Evolutionary conservation across 2,113 vertebrate species (phyloP).

Genomic region (Nycticryphes semicollaris): DNA sequence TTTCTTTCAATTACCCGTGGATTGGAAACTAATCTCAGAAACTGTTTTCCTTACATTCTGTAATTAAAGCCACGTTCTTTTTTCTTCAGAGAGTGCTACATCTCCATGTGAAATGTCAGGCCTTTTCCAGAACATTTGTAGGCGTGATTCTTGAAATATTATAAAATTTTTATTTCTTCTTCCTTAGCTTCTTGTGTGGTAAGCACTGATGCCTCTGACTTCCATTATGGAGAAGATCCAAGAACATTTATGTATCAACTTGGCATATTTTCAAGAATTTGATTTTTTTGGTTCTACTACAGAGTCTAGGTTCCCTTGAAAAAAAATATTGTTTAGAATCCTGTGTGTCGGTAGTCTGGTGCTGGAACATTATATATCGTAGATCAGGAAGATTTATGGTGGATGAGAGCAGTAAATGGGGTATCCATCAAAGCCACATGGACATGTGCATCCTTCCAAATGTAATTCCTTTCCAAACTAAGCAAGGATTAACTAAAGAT

Average conservation of each 20-base stretch:
- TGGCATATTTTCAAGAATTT: conserved; percentile 41
- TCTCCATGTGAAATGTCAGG: conserved; percentile 10
- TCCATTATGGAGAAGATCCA: conserved; percentile 46
- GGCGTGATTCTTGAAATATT: not conserved
- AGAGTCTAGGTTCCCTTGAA: not conserved
- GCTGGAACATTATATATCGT: not conserved
- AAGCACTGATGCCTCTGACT: conserved; percentile 28
- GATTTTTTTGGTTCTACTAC: not conserved
- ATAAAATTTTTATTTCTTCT: not conserved
- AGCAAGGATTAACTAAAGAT: conserved; percentile 56
- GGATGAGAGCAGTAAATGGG: not conserved
- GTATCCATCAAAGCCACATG: conserved; percentile 16
- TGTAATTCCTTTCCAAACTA: conserved; percentile 53
- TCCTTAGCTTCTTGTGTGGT: conserved; percentile 20
- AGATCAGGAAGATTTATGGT: not conserved
- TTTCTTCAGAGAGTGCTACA: not conserved
- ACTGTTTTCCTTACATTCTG: not conserved
- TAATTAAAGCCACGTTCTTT: conserved; percentile 11
- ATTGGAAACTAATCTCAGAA: conserved; percentile 22
- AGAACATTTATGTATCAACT: conserved; percentile 41
- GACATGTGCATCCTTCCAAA: conserved; percentile 51
- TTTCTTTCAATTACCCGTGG: not conserved
- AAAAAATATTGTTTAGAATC: not conserved
- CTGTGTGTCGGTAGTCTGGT: not conserved
- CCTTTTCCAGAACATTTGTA: not conserved